Conservation (phyloP, 1,140 invertebrate genomes). For the Macrobrachium nipponense region DNA sequence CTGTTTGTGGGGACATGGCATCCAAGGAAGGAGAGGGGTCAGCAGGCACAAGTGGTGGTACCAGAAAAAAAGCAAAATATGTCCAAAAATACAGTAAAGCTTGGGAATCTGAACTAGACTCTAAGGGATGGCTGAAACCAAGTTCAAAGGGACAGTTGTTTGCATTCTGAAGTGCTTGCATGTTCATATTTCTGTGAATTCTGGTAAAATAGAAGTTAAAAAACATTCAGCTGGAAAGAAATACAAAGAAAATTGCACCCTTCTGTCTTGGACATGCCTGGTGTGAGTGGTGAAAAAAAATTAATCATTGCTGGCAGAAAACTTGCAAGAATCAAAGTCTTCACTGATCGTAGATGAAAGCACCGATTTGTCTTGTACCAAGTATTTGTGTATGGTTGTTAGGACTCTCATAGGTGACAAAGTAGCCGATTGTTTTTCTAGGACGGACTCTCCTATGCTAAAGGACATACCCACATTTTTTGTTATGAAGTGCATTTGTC, state of each 20-base stretch:
- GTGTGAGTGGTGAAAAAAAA: conserved; percentile 16
- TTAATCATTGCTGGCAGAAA: conserved; percentile 10
- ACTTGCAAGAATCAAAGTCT: conserved; percentile 30
- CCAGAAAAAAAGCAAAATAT: conserved; percentile 8
- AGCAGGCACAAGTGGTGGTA: no score
- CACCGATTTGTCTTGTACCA: conserved; percentile 13
- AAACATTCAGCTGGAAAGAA: conserved; percentile 30
- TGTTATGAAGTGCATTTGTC: conserved; percentile 2
- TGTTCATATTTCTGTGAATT: conserved; percentile 34
- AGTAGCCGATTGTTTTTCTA: conserved; percentile 29
- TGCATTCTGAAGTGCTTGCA: conserved; percentile 8
- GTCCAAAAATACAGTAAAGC: conserved; percentile 17
- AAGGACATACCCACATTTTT: conserved; percentile 4
- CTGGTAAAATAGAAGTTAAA: conserved; percentile 19
- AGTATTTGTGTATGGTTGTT: conserved; percentile 36
- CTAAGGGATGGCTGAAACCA: conserved; percentile 27
- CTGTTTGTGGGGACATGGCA: no score
- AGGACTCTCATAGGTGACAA: conserved; percentile 28
- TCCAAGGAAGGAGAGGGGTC: no score
- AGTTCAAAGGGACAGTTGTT: conserved; percentile 1
- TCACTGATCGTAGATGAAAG: conserved; percentile 16
- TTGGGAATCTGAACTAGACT: conserved; percentile 34
- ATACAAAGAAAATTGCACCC: neutral
- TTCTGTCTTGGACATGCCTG: conserved; percentile 22
- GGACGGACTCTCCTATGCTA: conserved; percentile 11